Evolutionary conservation across 2,113 vertebrate species (phyloP), one percentile per base, ranked within the genome.

Genomic region (Lagenorhynchus albirostris): DNA sequence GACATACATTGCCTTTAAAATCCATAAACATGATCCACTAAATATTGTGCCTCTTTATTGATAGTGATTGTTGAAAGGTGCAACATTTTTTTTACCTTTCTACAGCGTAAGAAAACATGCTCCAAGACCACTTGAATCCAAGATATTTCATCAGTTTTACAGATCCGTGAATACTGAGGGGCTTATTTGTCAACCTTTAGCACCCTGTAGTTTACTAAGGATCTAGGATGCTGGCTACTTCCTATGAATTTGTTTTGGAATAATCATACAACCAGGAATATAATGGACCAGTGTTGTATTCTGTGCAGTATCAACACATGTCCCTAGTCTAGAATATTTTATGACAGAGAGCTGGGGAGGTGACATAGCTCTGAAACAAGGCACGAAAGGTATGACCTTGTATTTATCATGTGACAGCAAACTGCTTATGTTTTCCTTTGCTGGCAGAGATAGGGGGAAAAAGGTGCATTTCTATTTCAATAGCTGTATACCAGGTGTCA

Each of bases 401-500:
- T 83, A 41, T 89, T 91, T 82, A 68, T 85, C 68, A 58, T 47
- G 18, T 80, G 60, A 95, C 26, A 95, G 23, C 12, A 85, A 74
- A 85, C 31, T 74, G 89, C 55, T 97, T 95, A 68, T 85, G 65
- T 4, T 94, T 95, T 58, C 31, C 50, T 97, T 93, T 87, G 47
- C 65, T 89, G 33, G 23, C 9, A 82, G 29, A 93, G 85, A 94
- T 90, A 23, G 70, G 26, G 55, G n/a, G 62, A 4, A 25, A 7
- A 2, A 36, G 83, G 44, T 50, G 23, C 36, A 92, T 68, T 95
- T 85, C 86, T 93, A n/a, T 89, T 93, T 89, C 94, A 97, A 89
- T 80, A 87, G 93, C 80, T 97, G 55, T 79, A 81, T 89, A 74
- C 73, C 95, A 97, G 95, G 94, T 98, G 94, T 96, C 94, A 97